Evolutionary conservation across 1,140 invertebrate genomes (phyloP), one percentile per base, ranked within the genome.

Genomic region (Cataglyphis hispanica): DNA sequence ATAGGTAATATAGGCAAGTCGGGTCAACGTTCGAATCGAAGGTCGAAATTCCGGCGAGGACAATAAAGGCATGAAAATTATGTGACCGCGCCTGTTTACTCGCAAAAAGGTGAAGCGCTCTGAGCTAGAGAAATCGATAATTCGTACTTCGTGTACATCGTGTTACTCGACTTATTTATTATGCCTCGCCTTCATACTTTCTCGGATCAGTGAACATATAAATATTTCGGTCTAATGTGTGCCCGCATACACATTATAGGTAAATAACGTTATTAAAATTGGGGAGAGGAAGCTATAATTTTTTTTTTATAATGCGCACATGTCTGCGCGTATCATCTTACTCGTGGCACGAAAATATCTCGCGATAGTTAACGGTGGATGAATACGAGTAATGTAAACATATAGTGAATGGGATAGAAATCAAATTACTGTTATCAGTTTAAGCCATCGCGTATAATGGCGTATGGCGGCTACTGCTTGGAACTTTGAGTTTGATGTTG

Each of bases 401-500:
- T 40, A 74, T 40, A 74, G 37, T 10, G 67, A 83, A 83, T 83
- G 50, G 56, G 37, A 27, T 83, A 83, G 67, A 83, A 83, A 74
- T 72, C 25, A 74, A 60, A 83, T 83, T 83, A 83, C 67, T 60
- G 34, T 64, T 84, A 77, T 77, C 81, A 63, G 60, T 77, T 84
- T 77, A 60, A 81, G 53, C 63, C 60, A 61, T 84, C 74, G 50
- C 78, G 58, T 74, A 19, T 61, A 88, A 72, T 87, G 43, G 40
- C 46, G n/a, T 53, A 60, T 22, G 7, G 19, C 50, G 60, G 22
- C 67, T 69, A 87, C 27, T 75, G 81, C 84, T 78, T 66, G 81
- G 63, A 75, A 87, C 25, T 89, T 61, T 34, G 86, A 85, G 72
- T 85, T 87, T 85, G 81, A 89, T 58, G 74, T 70, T 74, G 53